phyloP scores from a whole-genome alignment of 2,113 vertebrate genomes.

The Erythrolamprus reginae region DNA sequence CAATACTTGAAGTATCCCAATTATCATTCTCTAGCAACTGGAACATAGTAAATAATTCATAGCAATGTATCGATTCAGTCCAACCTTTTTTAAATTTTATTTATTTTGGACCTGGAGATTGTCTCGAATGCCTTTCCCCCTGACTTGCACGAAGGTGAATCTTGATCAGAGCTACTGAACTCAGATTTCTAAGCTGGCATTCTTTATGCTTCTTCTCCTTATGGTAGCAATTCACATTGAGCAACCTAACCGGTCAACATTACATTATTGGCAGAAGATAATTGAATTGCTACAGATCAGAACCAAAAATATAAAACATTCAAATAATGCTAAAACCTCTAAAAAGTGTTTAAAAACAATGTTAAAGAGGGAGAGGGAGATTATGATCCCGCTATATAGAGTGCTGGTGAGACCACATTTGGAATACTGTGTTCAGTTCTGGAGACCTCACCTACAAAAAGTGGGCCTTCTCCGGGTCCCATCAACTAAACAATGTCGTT shows the following conservation, averaged over 20 bases:
- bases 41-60: background rate
- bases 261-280: background rate
- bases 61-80: background rate
- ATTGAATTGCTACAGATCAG: background rate
- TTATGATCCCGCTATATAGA: too few species aligned
- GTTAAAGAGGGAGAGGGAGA: too few species aligned
- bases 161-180: conserved; percentile 10
- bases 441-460: too few species aligned
- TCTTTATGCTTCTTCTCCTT: background rate
- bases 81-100: background rate
- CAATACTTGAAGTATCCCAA: background rate
- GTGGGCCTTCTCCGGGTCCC: too few species aligned
- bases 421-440: too few species aligned
- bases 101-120: background rate
- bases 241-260: fast-evolving
- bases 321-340: too few species aligned
- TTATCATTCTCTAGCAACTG: background rate
- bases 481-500: too few species aligned
- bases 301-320: too few species aligned
- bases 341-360: too few species aligned
- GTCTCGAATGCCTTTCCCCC: background rate
- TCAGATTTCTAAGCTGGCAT: background rate
- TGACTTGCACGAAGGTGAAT: conserved; percentile 4
- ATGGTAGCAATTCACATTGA: background rate
- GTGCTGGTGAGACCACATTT: too few species aligned